Conservation (phyloP, 2,113 vertebrate species). For the Trematomus loennbergii region DNA sequence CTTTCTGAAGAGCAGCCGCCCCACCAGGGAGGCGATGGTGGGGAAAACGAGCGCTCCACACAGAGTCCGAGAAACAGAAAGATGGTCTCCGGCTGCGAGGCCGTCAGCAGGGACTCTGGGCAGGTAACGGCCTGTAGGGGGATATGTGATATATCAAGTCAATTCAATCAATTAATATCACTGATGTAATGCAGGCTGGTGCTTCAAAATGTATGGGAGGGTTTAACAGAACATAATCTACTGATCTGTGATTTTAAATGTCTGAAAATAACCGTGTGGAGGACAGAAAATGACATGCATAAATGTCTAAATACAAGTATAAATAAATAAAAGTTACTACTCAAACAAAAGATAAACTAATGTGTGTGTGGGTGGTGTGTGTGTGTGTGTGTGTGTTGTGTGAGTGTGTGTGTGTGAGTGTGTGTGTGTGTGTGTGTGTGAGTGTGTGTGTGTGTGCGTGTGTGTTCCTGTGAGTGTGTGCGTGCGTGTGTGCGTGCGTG, state of each 20-base stretch:
- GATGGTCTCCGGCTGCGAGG: slow-evolving; percentile 69
- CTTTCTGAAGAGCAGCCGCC: slow-evolving; percentile 79
- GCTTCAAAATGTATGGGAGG: no score
- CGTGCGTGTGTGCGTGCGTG: no score
- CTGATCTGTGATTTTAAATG: no score
- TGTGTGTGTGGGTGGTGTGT: not conserved
- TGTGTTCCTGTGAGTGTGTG: no score
- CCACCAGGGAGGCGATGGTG: slow-evolving; percentile 82
- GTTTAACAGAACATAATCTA: no score
- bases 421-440: not conserved
- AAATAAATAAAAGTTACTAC: no score
- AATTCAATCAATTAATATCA: no score
- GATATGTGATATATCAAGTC: not conserved
- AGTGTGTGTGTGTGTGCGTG: not conserved
- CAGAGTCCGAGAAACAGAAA: slow-evolving; percentile 84
- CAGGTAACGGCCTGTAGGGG: slow-evolving; percentile 67
- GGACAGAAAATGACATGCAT: no score
- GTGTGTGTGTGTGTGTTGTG: not conserved
- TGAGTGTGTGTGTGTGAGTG: not conserved
- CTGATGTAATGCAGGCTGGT: no score
- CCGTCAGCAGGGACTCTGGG: slow-evolving; percentile 71
- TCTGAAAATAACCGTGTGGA: no score
- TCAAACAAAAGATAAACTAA: no score
- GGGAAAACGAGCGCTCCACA: slow-evolving; percentile 86
- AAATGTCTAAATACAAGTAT: no score